Evolutionary conservation across 2,888 invertebrate species (phyloP).

Genomic region (Bhutanitis thaidina): DNA sequence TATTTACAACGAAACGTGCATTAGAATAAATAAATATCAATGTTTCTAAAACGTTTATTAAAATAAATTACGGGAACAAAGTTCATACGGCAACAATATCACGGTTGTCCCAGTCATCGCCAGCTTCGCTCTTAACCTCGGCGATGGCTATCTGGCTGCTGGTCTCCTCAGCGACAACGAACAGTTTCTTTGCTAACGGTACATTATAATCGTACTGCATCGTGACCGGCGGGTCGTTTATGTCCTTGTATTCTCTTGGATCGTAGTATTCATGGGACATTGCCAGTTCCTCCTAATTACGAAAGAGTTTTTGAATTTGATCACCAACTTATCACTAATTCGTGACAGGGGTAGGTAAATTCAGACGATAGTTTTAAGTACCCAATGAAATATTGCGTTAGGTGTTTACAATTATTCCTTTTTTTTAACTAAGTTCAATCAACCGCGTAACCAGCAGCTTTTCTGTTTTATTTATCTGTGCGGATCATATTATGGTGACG

Average conservation of each 20-base stretch:
- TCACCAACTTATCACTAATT: too few relatives aligned
- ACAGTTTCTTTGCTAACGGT: constrained; percentile 30
- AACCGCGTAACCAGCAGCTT: too few relatives aligned
- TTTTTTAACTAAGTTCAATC: too few relatives aligned
- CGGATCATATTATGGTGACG: too few relatives aligned
- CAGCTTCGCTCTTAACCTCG: constrained; percentile 38
- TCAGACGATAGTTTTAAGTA: too few relatives aligned
- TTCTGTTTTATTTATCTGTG: too few relatives aligned
- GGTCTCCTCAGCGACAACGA: constrained; percentile 56
- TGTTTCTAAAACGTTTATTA: background rate
- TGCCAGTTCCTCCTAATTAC: constrained; percentile 36
- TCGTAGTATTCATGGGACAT: constrained; percentile 36
- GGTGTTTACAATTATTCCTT: too few relatives aligned
- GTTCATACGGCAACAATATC: constrained; percentile 30
- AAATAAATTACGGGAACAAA: background rate
- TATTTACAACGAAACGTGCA: too few relatives aligned
- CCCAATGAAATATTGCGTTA: too few relatives aligned
- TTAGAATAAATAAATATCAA: too few relatives aligned
- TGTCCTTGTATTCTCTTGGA: constrained; percentile 31
- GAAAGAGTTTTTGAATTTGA: background rate
- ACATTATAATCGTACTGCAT: constrained; percentile 23
- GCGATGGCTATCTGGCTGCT: constrained; percentile 57
- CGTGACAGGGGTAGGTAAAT: too few relatives aligned
- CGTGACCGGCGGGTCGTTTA: background rate
- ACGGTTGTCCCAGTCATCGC: constrained; percentile 31